A percentile compares a stretch with the other conserved stretches of the same genome.
These are phyloP conservation scores for Anarhynchus alexandrinus DNA, from an alignment of 2,113 vertebrate genomes.

Conservation along the genomic window DNA sequence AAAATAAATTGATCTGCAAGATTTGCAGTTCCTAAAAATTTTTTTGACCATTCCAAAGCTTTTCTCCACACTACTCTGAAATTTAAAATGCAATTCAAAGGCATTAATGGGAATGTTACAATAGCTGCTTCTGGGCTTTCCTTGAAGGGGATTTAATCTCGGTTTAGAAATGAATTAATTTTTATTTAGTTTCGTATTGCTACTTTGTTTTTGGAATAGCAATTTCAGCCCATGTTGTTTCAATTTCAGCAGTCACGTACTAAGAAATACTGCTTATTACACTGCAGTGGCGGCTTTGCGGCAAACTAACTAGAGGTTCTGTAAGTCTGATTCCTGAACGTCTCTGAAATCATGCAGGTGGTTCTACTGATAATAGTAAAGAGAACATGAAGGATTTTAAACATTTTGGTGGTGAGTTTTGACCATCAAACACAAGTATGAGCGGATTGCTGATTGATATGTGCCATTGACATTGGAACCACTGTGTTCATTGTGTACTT, in stretches of 20 bases:
- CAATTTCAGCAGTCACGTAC: rapidly evolving
- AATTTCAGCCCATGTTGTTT: neutral
- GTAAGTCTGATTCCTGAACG: neutral
- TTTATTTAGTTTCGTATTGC: neutral
- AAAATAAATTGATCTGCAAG: neutral
- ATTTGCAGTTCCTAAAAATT: neutral
- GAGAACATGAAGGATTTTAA: neutral
- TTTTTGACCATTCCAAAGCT: neutral
- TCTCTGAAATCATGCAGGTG: neutral
- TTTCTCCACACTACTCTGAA: neutral
- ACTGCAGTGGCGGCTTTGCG: neutral
- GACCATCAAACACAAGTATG: neutral
- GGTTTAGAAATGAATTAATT: neutral
- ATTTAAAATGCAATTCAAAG: neutral
- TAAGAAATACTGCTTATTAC: neutral
- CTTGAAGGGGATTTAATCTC: neutral
- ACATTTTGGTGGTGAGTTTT: neutral
- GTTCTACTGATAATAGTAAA: neutral
- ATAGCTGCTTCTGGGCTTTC: neutral
- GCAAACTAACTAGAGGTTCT: neutral
- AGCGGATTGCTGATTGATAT: neutral
- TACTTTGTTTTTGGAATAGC: neutral
- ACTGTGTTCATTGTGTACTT: neutral
- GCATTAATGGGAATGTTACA: neutral
- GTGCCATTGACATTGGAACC: neutral